Evolutionary conservation across 1,140 invertebrate genomes (phyloP), one percentile per base, ranked within the genome.

Genomic region (Mamestra configurata): DNA sequence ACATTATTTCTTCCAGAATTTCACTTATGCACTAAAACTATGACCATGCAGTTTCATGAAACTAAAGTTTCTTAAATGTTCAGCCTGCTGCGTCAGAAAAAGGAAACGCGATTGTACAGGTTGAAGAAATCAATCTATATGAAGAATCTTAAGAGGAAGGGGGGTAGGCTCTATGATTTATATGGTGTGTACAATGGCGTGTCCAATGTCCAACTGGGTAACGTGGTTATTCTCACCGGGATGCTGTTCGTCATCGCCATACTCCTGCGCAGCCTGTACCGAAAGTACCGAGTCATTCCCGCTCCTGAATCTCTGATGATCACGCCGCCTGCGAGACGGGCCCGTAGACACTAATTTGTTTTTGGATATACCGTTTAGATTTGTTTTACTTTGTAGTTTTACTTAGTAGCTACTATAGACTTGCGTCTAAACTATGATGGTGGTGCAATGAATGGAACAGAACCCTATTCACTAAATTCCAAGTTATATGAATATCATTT

Each of bases 91-190:
- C 37, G 68, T 31, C 46, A 49, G 2, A 31, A 15, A 86, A 77
- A 70, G 35, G 68, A 22, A 84, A 22, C 78, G 4, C 79, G 61
- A 27, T 43, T 86, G 27, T 82, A 81, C 72, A 85, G 85, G 46
- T 13, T 89, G 0, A 88, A 88, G 40, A 77, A 79, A 22, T 75
- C 83, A 0, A 86, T 88, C 18, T 86, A 85, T 40, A 8, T 85
- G 72, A 84, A 82, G 37, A 81, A 83, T 18, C 40, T 55, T 0
- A 82, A 13, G 35, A 53, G 0, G 20, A 57, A 7, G 59, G 59
- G 0, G 15, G 15, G 46, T 13, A 5, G 27, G 27, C 8, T 61
- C 0, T 20, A 15, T 11, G 37, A 53, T 0, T 22, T 20, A 3
- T 86, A 46, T 27, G 13, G 2, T 5, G 4, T 49, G 3, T 49